Percentiles rank a stretch among this genome's conserved stretches.
Conservation (phyloP, 1,140 invertebrate species). For the Helicoverpa zea region DNA sequence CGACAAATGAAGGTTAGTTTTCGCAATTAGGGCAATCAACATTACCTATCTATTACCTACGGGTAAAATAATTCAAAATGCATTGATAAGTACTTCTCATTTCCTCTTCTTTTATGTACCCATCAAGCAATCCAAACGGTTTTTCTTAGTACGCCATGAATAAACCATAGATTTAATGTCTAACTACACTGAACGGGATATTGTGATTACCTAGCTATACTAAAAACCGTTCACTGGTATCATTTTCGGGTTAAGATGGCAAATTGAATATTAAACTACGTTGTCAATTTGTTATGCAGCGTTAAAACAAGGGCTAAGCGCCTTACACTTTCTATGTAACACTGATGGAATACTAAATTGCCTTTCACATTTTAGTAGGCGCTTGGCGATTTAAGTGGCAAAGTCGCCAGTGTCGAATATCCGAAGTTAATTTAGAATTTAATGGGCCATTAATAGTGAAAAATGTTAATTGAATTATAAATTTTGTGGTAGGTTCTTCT, state of each 20-base stretch:
- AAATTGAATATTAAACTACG: conserved; percentile 54
- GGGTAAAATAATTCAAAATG: no score
- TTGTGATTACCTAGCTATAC: neutral
- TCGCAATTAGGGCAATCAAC: no score
- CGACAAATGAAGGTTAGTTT: no score
- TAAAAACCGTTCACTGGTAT: conserved; percentile 36
- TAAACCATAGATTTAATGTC: no score
- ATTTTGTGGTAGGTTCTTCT: neutral
- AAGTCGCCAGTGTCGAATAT: neutral
- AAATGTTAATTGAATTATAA: conserved; percentile 25
- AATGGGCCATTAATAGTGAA: conserved; percentile 9
- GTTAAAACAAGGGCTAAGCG: conserved; percentile 46
- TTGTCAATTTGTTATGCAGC: conserved; percentile 49
- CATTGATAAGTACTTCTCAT: no score
- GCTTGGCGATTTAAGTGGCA: conserved; percentile 10
- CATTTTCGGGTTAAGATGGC: conserved; percentile 45
- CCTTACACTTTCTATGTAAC: conserved; percentile 52
- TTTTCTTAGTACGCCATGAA: no score
- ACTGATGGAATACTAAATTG: conserved; percentile 54
- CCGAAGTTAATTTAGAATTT: conserved; percentile 11
- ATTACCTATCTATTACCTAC: no score
- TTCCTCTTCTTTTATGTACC: no score
- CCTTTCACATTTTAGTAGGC: conserved; percentile 46
- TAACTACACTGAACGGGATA: neutral
- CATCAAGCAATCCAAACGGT: no score